These are phyloP conservation scores for Vidua chalybeata DNA, from an alignment of 2,113 vertebrate species.

Conservation along the genomic window DNA sequence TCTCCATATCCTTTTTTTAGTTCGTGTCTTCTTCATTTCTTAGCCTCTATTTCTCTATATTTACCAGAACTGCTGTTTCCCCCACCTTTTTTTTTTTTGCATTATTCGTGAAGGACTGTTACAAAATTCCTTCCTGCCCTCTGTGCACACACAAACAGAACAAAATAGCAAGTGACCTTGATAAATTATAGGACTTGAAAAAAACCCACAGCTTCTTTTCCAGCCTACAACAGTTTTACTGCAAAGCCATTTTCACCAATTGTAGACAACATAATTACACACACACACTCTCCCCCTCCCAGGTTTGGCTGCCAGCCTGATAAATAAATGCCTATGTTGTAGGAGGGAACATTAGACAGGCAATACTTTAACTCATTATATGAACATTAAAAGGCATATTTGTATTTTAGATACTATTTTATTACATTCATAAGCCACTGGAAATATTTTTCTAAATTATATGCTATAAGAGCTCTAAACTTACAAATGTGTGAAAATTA, in stretches of 20 bases:
- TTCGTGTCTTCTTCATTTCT: not conserved
- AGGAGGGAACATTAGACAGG: slow-evolving; percentile 12
- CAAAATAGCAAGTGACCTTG: slow-evolving; percentile 40
- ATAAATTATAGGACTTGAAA: slow-evolving; percentile 59
- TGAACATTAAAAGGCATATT: slow-evolving; percentile 40
- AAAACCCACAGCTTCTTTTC: slow-evolving; percentile 36
- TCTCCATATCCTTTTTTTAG: not conserved
- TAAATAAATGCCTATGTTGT: slow-evolving; percentile 43
- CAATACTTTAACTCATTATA: slow-evolving; percentile 43
- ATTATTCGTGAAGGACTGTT: not conserved
- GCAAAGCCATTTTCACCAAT: slow-evolving; percentile 55
- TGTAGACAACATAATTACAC: slow-evolving; percentile 56
- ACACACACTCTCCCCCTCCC: not conserved
- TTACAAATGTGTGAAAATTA: slow-evolving; percentile 24
- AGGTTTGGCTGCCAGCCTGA: slow-evolving; percentile 40
- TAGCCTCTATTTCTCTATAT: not conserved
- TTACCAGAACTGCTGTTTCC: not conserved
- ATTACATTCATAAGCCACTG: slow-evolving; percentile 33
- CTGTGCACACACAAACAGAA: not conserved
- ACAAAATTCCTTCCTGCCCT: not conserved
- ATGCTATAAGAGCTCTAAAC: slow-evolving; percentile 11
- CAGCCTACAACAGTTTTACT: slow-evolving; percentile 33
- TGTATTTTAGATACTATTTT: slow-evolving; percentile 44
- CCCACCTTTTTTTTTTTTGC: not conserved
- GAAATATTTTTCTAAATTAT: slow-evolving; percentile 59